Conservation (phyloP, 2,888 invertebrate genomes). For the Cerastoderma edule region DNA sequence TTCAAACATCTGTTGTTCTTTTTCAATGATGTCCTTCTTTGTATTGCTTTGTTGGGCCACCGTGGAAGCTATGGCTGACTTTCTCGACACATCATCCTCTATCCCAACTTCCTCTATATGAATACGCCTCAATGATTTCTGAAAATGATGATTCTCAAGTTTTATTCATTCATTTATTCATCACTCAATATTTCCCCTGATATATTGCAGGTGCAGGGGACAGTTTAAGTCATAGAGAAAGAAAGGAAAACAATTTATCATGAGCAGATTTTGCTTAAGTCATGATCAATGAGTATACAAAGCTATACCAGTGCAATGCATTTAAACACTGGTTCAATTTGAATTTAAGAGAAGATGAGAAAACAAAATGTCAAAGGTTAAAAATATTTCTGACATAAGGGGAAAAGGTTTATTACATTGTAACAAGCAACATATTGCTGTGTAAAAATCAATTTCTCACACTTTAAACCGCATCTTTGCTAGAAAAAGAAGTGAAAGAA, state of each 20-base stretch:
- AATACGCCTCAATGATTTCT: conserved; percentile 78
- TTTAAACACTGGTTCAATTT: too few relatives aligned
- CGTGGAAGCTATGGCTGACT: conserved; percentile 55
- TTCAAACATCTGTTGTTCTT: conserved; percentile 70
- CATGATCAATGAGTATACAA: background rate
- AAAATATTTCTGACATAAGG: too few relatives aligned
- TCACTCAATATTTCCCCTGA: background rate
- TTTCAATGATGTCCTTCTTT: conserved; percentile 64
- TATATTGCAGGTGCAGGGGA: background rate
- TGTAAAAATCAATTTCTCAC: too few relatives aligned
- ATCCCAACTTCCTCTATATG: conserved; percentile 80
- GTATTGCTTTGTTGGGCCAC: conserved; percentile 64
- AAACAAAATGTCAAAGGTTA: too few relatives aligned
- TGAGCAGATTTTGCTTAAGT: background rate
- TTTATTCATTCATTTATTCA: too few relatives aligned
- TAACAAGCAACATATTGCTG: too few relatives aligned
- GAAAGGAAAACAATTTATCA: background rate
- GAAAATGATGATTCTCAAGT: too few relatives aligned
- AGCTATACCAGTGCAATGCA: too few relatives aligned
- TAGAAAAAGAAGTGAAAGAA: too few relatives aligned
- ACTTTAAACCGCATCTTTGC: too few relatives aligned
- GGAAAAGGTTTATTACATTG: too few relatives aligned
- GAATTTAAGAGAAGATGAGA: too few relatives aligned
- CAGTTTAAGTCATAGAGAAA: background rate
- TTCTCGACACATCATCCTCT: conserved; percentile 63